Evolutionary conservation across 2,113 vertebrate genomes (phyloP), one percentile per base, ranked within the genome.

Genomic region (Desmodus rotundus): DNA sequence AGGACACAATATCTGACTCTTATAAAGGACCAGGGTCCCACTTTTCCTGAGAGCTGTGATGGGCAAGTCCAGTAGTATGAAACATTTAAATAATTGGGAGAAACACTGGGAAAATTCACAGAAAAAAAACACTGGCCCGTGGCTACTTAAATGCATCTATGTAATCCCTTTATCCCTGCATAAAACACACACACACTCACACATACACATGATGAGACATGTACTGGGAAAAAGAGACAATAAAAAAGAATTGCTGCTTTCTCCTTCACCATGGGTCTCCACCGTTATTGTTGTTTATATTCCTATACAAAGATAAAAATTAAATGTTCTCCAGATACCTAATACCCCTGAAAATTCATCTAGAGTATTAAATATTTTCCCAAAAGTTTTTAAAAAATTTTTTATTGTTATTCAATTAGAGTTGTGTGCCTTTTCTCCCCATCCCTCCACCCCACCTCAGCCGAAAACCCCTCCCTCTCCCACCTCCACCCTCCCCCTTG

Each of bases 91-190:
- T 91, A 94, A 93, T 11, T 89, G 26, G 43, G 45, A 92, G 84
- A 96, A 91, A 95, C 86, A 86, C 73, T 95, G 97, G 92, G 47
- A 84, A 84, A 92, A 93, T 97, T 98, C 78, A 94, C 72, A 96
- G 87, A 97, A 24, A 97, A 38, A 97, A 38, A 74, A 91, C 5
- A 2, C 47, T 86, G 87, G 87, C 85, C 90, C 72, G 67, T 31
- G 22, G 17, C 67, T 80, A 91, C 70, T 82, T 83, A 38, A 80
- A 72, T 91, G 63, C 38, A 12, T 56, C 67, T 97, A n/a, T 38
- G 36, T 54, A 88, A 58, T n/a, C 87, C 96, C 77, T 89, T 67
- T 84, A 61, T 52, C 41, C 81, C 20, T 94, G 17, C 58, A 84
- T 0, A 2, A 92, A 68, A 72, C n/a, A 81, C 5, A 67, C 7